Conservation (phyloP, 2,113 vertebrate species). For the Tetrao urogallus region DNA sequence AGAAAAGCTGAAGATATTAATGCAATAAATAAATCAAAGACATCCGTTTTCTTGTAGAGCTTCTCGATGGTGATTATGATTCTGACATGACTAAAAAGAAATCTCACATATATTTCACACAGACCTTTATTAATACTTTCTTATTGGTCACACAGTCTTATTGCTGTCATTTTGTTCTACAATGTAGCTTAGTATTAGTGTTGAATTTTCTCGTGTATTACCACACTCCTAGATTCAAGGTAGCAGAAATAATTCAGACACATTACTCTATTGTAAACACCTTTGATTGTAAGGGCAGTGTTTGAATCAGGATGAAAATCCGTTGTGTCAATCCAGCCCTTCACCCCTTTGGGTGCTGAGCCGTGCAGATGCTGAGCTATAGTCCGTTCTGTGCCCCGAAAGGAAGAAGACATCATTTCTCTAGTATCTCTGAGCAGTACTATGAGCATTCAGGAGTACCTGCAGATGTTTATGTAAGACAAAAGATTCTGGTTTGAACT, state of each 20-base stretch:
- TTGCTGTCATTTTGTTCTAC: background rate
- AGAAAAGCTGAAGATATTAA: background rate
- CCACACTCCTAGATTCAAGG: background rate
- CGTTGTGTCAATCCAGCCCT: background rate
- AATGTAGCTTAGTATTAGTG: rapidly evolving
- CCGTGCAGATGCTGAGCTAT: background rate
- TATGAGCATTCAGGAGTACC: background rate
- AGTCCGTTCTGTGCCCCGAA: background rate
- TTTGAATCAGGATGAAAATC: background rate
- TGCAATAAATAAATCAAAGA: background rate
- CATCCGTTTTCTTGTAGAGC: background rate
- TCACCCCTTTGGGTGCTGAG: background rate
- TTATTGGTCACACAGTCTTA: background rate
- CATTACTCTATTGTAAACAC: background rate
- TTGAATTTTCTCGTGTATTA: background rate
- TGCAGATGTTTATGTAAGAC: background rate
- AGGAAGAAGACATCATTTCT: background rate
- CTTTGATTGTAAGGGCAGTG: background rate
- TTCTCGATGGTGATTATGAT: background rate
- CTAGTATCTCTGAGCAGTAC: background rate
- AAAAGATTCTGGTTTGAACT: background rate
- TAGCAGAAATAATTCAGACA: background rate
- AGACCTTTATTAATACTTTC: background rate
- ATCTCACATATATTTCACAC: background rate
- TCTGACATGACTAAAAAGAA: background rate